Conservation (phyloP, 2,888 invertebrate genomes). For the Cephus rjabovi region DNA sequence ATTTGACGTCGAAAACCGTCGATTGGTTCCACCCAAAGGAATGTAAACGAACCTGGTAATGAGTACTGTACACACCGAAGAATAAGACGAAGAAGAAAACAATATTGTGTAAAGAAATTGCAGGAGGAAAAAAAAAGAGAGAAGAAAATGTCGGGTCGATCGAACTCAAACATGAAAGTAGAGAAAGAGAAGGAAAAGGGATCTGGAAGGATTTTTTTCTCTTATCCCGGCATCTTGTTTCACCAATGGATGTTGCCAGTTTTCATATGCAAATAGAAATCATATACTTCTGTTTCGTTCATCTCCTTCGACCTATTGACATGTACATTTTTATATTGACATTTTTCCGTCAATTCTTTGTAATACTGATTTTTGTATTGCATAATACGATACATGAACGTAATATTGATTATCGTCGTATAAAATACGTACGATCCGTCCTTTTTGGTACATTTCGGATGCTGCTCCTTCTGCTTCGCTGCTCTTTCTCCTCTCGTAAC, state of each 20-base stretch:
- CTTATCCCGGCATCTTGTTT: not conserved
- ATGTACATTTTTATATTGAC: not conserved
- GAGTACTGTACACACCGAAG: not conserved
- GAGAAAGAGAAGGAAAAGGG: not conserved
- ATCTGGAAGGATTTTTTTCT: not conserved
- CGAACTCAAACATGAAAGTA: not conserved
- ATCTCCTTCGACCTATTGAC: not conserved
- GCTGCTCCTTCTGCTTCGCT: not conserved
- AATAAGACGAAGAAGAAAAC: not conserved
- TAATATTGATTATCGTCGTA: not conserved
- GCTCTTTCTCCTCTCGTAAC: not conserved
- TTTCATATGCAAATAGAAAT: not conserved
- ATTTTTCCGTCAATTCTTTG: not conserved
- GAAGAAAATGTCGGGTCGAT: not conserved
- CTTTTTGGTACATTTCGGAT: not conserved
- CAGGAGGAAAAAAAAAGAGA: not conserved
- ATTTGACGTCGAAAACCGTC: not conserved
- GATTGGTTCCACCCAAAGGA: not conserved
- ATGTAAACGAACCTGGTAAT: not conserved
- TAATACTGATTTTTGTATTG: not conserved
- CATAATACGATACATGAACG: too few species aligned
- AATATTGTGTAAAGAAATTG: not conserved
- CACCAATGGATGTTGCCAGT: not conserved
- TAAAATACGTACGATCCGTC: not conserved
- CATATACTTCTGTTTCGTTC: not conserved